Base-by-base conservation (phyloP, 2,888 invertebrate species). In the Apamea epomidion region DNA sequence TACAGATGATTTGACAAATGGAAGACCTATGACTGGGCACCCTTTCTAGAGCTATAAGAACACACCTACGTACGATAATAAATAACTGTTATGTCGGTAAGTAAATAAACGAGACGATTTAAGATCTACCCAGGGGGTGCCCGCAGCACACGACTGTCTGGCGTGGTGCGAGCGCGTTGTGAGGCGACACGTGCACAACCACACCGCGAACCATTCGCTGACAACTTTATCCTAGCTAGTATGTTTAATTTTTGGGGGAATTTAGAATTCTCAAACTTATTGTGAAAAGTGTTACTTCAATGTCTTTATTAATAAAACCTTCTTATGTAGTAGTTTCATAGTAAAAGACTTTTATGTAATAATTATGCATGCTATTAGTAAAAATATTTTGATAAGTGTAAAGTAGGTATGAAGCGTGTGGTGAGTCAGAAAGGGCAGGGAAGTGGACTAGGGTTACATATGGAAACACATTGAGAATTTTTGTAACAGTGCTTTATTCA, bases 401-500 rank as follows among this genome's bases (percentile, higher is more conserved):
- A 83, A 84, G 87, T 81, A 84, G 83, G 87, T 82, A 86, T 88
- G 87, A 88, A 86, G 88, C 87, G 78, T 88, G 86, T 84, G 86
- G 85, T 88, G 88, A 88, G 89, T 88, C 86, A 85, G 87, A 89
- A 89, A 91, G 92, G 93, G 91, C 90, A 92, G 93, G 94, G 91
- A 83, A 93, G 87, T 91, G 94, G 95, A 93, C 91, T 92, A 92
- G 95, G 95, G 96, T 95, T 90, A 96, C 95, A 97, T 97, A 97
- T 97, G 97, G 97, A 97, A 97, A 97, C 97, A 97, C 97, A 97
- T 97, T 97, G 97, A 97, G 97, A 97, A 97, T 97, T 97, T 97
- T 97, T 94, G 97, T 97, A 97, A 97, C 97, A 97, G 97, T 97
- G 97, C 97, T 97, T 97, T 97, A 97, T 97, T 97, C 96, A 97